A percentile compares a stretch with the other conserved stretches of the same genome.
Evolutionary conservation across 2,888 invertebrate species (phyloP).

Genomic region (Meandrusa payeni): DNA sequence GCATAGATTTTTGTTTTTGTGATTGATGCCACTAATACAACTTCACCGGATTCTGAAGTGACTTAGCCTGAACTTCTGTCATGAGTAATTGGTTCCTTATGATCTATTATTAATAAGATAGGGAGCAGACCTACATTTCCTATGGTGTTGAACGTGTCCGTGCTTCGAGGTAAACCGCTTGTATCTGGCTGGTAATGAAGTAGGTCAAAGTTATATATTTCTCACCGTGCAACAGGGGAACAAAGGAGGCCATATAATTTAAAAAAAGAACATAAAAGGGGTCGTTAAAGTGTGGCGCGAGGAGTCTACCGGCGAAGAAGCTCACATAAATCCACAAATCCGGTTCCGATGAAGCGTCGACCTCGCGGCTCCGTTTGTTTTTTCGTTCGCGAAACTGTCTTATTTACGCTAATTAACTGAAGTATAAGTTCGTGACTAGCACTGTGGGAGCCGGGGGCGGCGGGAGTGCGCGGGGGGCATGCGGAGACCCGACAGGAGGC

Average conservation of each 20-base stretch:
- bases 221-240: constrained; percentile 1
- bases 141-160: too few species aligned
- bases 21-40: too few species aligned
- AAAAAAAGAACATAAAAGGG: constrained; percentile 38
- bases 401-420: constrained; percentile 80
- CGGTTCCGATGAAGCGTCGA: constrained; percentile 62
- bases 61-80: too few species aligned
- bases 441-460: constrained; percentile 51
- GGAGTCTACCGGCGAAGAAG: constrained; percentile 37
- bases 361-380: constrained; percentile 56
- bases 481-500: constrained; percentile 34
- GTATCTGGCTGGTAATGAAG: too few species aligned
- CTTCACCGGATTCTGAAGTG: too few species aligned
- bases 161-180: too few species aligned
- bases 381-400: constrained; percentile 73
- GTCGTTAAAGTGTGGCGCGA: constrained; percentile 60
- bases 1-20: too few species aligned
- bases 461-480: too few species aligned
- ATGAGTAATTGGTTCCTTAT: too few species aligned
- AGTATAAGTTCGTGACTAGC: constrained; percentile 79
- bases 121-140: too few species aligned
- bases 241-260: constrained; percentile 6
- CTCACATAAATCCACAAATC: constrained; percentile 51
- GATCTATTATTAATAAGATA: too few species aligned
- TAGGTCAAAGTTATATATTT: too few species aligned